Evolutionary conservation across 2,888 invertebrate genomes (phyloP), one percentile per base, ranked within the genome.

Genomic region (Thymelicus acteon): DNA sequence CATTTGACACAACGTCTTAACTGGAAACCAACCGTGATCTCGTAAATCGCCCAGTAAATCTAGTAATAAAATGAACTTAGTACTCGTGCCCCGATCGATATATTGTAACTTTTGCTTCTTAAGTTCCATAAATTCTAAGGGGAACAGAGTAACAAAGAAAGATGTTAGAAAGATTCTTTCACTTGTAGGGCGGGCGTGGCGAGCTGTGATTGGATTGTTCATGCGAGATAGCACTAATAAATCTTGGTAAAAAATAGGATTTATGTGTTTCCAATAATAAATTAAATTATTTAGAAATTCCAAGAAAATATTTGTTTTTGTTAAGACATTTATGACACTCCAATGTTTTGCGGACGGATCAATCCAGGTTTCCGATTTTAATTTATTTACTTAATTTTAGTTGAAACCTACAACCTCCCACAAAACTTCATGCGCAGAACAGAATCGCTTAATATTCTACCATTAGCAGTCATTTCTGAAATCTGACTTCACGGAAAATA

Each of bases 141-240:
- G 61, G 65, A 65, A 15, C 49, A 54, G 31, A 65, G 40, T 40
- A 52, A 57, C 47, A 54, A 65, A 76, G 75, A 72, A 75, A 79
- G 78, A 78, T 74, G 78, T 79, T 80, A 79, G 78, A 80, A 79
- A 79, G 80, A 80, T 79, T 79, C 80, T 75, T 75, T 78, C 76
- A 79, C 78, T 78, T 77, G 79, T 77, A 58, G 24, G 24, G 24
- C 54, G 78, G 78, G 79, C 79, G 78, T 76, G 75, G 73, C 75
- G 75, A 72, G 72, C 78, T 77, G 78, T 80, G 80, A 82, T 82
- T 81, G 80, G 78, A 77, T 73, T 39, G 58, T 13, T 58, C 39
- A 58, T 39, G 58, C 58, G 39, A 58, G 31, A 58, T n/a, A 39
- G 58, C 37, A 12, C 58, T 58, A 58, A 39, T 37, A 39, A 58